Evolutionary conservation across 2,797 vertebrate species (phyloP), one percentile per base, ranked within the genome.

Genomic region (Sarcophilus harrisii): DNA sequence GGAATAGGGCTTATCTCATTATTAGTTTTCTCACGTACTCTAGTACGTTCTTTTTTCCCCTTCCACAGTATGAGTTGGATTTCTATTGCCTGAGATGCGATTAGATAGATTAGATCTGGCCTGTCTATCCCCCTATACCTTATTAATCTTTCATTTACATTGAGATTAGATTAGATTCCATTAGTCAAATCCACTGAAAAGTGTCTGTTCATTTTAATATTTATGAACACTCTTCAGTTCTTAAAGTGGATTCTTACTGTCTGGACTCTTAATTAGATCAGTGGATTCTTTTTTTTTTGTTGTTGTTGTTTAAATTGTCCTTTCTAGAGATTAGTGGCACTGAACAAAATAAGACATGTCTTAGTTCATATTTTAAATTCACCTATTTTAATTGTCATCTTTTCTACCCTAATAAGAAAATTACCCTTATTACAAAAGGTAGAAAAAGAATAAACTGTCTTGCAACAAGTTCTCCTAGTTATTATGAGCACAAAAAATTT

Each of bases 101-200:
- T 98, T 97, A 98, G 92, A 96, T 96, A 98, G 97, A 98, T 98
- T 97, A 98, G 97, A 98, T 60, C 93, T 97, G 95, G 92, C 96
- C 94, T 97, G 91, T 92, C 95, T 91, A 57, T 98, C 94, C 96
- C 92, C 38, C 92, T 96, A 9, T 38, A 96, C 92, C 96, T 98
- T 97, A 97, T 98, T 98, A 98, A 97, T 98, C 95, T 98, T 98
- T 98, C 92, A 97, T 98, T 97, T 98, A 97, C 91, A 93, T 96
- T 94, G 57, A 96, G 92, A 97, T 98, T 98, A 98, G 95, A 96
- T 97, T 98, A 98, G 94, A 98, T 97, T 96, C 94, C 58, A 96
- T 97, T 98, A 98, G 57, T 90, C 91, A 97, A 98, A 98, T 97
- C 92, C 66, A 95, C 89, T 73, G 45, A 98, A 98, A 97, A 81